A percentile compares a stretch with the other conserved stretches of the same genome.
phyloP scores from a whole-genome alignment of 2,113 vertebrate genomes.

The Lepisosteus osseus region DNA sequence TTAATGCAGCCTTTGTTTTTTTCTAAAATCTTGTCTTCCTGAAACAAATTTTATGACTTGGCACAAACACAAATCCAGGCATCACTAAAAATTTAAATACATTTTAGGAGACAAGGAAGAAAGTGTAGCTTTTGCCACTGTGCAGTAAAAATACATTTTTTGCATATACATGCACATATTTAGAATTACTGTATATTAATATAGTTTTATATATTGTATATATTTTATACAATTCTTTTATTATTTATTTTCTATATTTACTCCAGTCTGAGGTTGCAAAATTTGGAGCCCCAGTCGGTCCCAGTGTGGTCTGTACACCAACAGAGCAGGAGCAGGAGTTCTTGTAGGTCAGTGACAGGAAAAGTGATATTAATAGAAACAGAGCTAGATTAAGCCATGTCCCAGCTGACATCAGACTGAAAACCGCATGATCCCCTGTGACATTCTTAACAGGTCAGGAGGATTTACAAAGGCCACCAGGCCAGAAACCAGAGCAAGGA shows the following conservation, averaged over 20 bases:
- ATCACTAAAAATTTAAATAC: too few species aligned
- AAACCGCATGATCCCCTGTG: slow-evolving; percentile 40
- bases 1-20: too few species aligned
- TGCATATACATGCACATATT: neutral
- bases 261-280: neutral
- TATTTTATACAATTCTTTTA: neutral
- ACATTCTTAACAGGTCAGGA: slow-evolving; percentile 60
- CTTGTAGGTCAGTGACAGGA: slow-evolving; percentile 19
- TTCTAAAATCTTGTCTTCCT: neutral
- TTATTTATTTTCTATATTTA: neutral
- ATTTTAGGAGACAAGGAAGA: too few species aligned
- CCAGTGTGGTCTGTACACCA: neutral
- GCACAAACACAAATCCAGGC: too few species aligned
- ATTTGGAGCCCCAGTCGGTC: slow-evolving; percentile 5
- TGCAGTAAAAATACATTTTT: neutral
- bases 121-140: too few species aligned
- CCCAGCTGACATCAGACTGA: slow-evolving; percentile 40
- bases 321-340: slow-evolving; percentile 11
- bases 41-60: neutral
- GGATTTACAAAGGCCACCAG: slow-evolving; percentile 14
- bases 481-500: slow-evolving; percentile 7
- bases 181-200: neutral
- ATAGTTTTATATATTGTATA: neutral
- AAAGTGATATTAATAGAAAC: slow-evolving; percentile 49
- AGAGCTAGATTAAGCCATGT: slow-evolving; percentile 39